These are phyloP conservation scores for Sylvietta virens DNA, from an alignment of 2,113 vertebrate species.

Conservation along the genomic window DNA sequence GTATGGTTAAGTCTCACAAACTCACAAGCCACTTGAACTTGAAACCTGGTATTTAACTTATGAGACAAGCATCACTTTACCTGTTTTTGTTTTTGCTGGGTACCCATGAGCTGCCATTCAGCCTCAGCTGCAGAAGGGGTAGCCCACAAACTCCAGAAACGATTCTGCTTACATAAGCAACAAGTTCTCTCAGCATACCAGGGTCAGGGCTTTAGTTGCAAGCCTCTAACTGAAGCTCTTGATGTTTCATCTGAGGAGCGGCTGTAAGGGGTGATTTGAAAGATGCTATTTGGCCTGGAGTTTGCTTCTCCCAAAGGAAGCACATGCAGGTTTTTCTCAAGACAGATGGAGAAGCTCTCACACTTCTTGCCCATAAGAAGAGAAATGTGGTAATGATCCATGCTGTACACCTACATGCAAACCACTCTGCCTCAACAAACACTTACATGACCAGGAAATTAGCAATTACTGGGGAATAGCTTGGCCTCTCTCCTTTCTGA, in stretches of 20 bases:
- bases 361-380: background rate
- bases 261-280: background rate
- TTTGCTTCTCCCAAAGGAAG: background rate
- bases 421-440: background rate
- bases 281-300: background rate
- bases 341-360: background rate
- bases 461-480: background rate
- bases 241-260: background rate
- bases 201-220: slow-evolving; percentile 8
- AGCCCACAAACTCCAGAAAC: background rate
- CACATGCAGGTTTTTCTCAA: background rate
- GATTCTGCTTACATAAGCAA: background rate
- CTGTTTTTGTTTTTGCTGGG: background rate
- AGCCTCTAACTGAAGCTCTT: background rate
- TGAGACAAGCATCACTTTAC: background rate
- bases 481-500: background rate
- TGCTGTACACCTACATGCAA: background rate
- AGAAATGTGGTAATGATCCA: background rate
- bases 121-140: background rate
- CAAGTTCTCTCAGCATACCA: background rate
- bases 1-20: background rate
- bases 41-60: slow-evolving; percentile 10
- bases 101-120: background rate
- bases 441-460: background rate
- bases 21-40: slow-evolving; percentile 22